These are phyloP conservation scores for Chelon auratus DNA, from an alignment of 2,797 vertebrate genomes.

Conservation along the genomic window DNA sequence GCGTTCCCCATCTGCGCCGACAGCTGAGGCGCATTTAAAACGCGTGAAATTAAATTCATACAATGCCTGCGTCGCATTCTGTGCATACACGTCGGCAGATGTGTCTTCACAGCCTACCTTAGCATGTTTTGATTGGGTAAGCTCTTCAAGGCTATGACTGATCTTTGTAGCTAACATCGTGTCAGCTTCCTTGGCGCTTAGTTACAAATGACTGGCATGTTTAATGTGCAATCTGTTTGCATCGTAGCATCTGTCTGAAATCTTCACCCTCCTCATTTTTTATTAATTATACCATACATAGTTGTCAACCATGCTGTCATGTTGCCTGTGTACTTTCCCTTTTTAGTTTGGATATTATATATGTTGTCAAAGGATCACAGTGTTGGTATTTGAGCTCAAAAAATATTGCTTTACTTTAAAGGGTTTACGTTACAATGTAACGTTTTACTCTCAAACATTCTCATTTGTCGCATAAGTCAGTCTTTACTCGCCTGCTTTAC, in stretches of 20 bases:
- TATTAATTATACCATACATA: not conserved
- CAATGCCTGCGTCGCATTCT: not conserved
- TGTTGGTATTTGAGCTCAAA: too few relatives aligned
- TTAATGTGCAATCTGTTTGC: constrained; percentile 16
- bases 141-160: not conserved
- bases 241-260: constrained; percentile 4
- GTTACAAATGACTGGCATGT: not conserved
- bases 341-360: not conserved
- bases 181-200: not conserved
- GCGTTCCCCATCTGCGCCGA: constrained; percentile 33
- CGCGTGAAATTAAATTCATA: not conserved
- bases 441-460: not conserved
- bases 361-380: too few relatives aligned
- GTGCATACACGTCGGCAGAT: not conserved
- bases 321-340: not conserved
- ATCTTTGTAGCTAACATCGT: not conserved
- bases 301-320: constrained; percentile 6
- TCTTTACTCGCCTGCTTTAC: not conserved
- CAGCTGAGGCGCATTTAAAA: constrained; percentile 19
- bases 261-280: constrained; percentile 37
- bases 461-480: not conserved
- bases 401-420: too few relatives aligned
- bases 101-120: not conserved
- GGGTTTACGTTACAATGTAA: not conserved
- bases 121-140: not conserved